phyloP scores from a whole-genome alignment of 2,888 invertebrate species.

The Slavum lentiscoides region DNA sequence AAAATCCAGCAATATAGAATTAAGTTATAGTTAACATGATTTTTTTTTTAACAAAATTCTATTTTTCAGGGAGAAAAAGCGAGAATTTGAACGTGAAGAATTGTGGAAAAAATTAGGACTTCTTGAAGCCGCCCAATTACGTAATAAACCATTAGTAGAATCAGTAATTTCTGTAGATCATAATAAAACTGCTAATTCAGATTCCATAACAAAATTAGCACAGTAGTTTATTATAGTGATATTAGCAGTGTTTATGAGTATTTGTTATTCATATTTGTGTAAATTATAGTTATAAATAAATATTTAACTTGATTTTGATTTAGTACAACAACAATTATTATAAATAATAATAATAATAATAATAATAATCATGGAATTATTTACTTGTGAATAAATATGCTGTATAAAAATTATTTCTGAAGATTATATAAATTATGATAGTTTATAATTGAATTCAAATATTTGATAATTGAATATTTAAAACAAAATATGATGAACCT shows the following conservation, averaged over 20 bases:
- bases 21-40: not conserved
- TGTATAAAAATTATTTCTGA: not conserved
- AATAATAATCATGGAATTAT: too few species aligned
- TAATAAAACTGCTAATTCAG: conserved; percentile 30
- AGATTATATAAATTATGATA: not conserved
- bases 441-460: too few species aligned
- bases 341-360: not conserved
- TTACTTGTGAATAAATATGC: conserved; percentile 22
- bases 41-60: not conserved
- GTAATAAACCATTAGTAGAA: conserved; percentile 3
- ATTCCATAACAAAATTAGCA: conserved; percentile 9
- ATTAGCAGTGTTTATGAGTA: conserved; percentile 18
- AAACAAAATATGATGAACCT: not conserved
- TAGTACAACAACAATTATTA: not conserved
- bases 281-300: conserved; percentile 17
- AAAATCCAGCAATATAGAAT: conserved; percentile 60
- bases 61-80: conserved; percentile 81
- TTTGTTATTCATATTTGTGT: conserved; percentile 12
- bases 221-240: conserved; percentile 3
- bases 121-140: conserved; percentile 66
- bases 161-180: conserved; percentile 32
- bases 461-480: too few species aligned
- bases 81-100: conserved; percentile 95
- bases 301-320: conserved; percentile 15
- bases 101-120: conserved; percentile 94